phyloP scores from a whole-genome alignment of 1,140 invertebrate species.

The Cecropterus lyciades region DNA sequence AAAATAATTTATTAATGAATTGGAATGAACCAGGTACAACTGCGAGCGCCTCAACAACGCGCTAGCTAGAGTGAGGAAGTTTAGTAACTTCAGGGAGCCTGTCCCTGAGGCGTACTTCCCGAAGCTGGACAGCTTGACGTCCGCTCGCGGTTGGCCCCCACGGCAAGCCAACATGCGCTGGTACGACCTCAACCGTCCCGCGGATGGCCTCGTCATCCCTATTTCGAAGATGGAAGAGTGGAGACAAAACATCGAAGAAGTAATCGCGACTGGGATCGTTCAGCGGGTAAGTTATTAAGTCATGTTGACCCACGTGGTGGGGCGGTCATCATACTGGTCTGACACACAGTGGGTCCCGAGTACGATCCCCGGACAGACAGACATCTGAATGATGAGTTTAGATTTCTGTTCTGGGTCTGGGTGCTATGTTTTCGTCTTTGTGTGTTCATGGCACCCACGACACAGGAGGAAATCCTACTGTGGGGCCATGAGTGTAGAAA shows the following conservation, averaged over 20 bases:
- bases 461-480: too few species aligned
- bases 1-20: too few species aligned
- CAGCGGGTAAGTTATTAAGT: slow-evolving; percentile 50
- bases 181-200: slow-evolving; percentile 82
- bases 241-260: slow-evolving; percentile 86
- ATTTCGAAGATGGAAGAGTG: slow-evolving; percentile 85
- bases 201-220: slow-evolving; percentile 83
- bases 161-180: slow-evolving; percentile 80
- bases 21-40: slow-evolving; percentile 86
- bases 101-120: slow-evolving; percentile 86
- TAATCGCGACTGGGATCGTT: slow-evolving; percentile 85
- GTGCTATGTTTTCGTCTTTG: too few species aligned
- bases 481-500: too few species aligned
- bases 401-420: too few species aligned
- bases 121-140: slow-evolving; percentile 85
- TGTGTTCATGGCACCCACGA: too few species aligned
- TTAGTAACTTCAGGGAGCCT: slow-evolving; percentile 83
- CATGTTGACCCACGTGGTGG: too few species aligned
- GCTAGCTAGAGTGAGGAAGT: slow-evolving; percentile 79
- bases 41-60: slow-evolving; percentile 85
- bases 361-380: too few species aligned
- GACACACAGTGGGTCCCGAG: too few species aligned
- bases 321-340: too few species aligned
- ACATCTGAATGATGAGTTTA: too few species aligned
- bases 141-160: slow-evolving; percentile 83